These are phyloP conservation scores for Eupithecia abbreviata DNA, from an alignment of 2,888 invertebrate species.

Conservation along the genomic window DNA sequence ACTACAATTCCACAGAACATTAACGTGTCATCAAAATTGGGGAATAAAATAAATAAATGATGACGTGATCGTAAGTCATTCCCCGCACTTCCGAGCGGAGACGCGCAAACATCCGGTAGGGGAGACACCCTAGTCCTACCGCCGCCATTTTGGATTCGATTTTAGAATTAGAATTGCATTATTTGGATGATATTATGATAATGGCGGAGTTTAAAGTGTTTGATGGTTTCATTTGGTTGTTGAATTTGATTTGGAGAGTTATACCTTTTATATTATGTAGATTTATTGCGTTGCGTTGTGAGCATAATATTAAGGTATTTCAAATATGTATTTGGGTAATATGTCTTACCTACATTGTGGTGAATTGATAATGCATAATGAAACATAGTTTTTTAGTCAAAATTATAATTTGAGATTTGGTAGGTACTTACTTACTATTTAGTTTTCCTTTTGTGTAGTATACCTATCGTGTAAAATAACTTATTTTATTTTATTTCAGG, in stretches of 20 bases:
- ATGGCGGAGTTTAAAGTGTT: conserved; percentile 43
- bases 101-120: conserved; percentile 66
- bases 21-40: conserved; percentile 66
- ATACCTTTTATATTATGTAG: background rate
- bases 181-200: conserved; percentile 64
- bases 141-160: conserved; percentile 74
- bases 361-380: background rate
- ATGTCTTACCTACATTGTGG: background rate
- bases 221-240: conserved; percentile 26
- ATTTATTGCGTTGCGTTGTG: background rate
- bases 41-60: conserved; percentile 70
- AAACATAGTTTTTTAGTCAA: background rate
- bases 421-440: background rate
- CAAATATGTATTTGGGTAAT: no score
- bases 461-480: background rate
- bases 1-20: conserved; percentile 63
- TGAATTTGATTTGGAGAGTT: background rate
- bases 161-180: conserved; percentile 59
- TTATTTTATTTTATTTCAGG: background rate
- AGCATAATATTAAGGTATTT: background rate
- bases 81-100: conserved; percentile 70
- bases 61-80: conserved; percentile 61
- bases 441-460: background rate
- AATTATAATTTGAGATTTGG: background rate
- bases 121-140: conserved; percentile 68